These are phyloP conservation scores for Neosalanx taihuensis DNA, from an alignment of 2,797 vertebrate genomes.

Conservation along the genomic window DNA sequence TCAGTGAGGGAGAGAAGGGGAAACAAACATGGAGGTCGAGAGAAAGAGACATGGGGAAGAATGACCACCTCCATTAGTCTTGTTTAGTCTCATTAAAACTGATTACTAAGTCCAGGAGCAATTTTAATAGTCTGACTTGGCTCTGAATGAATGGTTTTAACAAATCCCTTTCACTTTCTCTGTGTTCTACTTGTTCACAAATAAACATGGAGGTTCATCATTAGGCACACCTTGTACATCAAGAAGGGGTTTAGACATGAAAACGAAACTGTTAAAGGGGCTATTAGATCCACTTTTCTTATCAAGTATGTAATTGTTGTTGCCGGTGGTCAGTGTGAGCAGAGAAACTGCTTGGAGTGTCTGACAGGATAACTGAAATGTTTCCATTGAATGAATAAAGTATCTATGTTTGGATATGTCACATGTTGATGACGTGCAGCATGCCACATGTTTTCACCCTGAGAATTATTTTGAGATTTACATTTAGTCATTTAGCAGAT, in stretches of 20 bases:
- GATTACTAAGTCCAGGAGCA: conserved; percentile 43
- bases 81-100: conserved; percentile 54
- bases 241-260: too few species aligned
- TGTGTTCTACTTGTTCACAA: background rate
- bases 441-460: background rate
- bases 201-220: background rate
- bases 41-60: conserved; percentile 30
- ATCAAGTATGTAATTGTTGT: background rate
- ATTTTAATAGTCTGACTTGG: conserved; percentile 37
- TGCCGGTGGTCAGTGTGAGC: background rate
- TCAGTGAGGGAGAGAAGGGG: conserved; percentile 10
- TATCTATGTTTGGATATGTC: background rate
- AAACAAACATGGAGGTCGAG: conserved; percentile 15
- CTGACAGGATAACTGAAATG: background rate
- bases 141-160: conserved; percentile 42
- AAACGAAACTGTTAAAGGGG: too few species aligned
- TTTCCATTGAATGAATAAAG: too few species aligned
- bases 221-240: background rate
- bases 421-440: background rate
- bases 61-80: conserved; percentile 37
- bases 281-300: background rate
- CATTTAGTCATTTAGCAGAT: too few species aligned
- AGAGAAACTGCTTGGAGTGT: background rate
- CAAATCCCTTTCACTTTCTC: conserved; percentile 28
- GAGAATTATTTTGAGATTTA: background rate